Base-by-base conservation (phyloP, 2,113 vertebrate genomes). In the Abramis brama region DNA sequence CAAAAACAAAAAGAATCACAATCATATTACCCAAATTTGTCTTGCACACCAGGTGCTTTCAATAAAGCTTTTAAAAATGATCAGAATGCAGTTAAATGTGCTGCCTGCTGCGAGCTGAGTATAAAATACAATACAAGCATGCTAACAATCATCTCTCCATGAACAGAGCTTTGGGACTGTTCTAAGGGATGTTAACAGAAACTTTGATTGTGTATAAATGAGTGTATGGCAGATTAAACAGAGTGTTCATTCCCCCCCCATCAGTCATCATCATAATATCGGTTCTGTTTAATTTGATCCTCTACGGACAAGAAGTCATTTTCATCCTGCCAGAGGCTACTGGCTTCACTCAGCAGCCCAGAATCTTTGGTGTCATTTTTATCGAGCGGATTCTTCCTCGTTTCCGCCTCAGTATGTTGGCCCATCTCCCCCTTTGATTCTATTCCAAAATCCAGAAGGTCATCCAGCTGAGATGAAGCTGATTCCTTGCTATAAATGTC, bases 31-130 rank as follows among this genome's bases (percentile, higher is more conserved):
- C 85, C 70, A 6, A 50, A 86, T 90, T 92, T 88, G 82, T 84
- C 86, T 45, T 93, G 95, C 94, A 96, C 93, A 86, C 91, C 94
- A 94, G 94, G 94, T 97, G 95, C 95, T 91, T 95, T 60, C 87
- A 86, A 91, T 71, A 91, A 90, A 86, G 84, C 92, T 90, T 90
- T 78, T 79, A 17, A 62, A 83, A 89, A 85, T 62, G 83, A 84
- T 87, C 64, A 55, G 73, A 86, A 81, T 60, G 73, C 76, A 36
- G 10, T 84, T 75, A 83, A 70, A 73, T 85, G 74, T 79, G 78
- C 85, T 84, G 85, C 64, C 87, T 85, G 89, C 89, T 86, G 88
- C 59, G 86, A 70, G 89, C 89, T 71, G 47, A 83, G 88, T 91
- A 90, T 79, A 89, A 90, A 91, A 90, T 79, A 21, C 73, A 93